Percentiles rank a stretch among this genome's conserved stretches.
These are phyloP conservation scores for Apeltes quadracus DNA, from an alignment of 2,113 vertebrate species.

Conservation along the genomic window DNA sequence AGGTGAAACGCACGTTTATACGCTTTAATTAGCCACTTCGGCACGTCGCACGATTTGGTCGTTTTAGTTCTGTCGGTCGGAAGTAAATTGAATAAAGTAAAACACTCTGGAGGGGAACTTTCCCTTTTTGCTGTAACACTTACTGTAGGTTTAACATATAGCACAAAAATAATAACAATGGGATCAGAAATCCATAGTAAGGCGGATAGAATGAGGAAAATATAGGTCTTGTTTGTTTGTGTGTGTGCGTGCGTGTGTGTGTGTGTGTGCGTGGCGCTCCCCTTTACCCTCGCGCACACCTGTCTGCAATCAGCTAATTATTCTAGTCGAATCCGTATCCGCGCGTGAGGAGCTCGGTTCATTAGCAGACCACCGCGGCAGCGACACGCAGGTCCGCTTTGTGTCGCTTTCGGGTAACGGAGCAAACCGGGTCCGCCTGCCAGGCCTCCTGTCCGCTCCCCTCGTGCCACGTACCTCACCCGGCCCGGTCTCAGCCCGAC, in stretches of 20 bases:
- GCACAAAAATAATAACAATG: no score
- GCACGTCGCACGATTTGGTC: background rate
- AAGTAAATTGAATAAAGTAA: no score
- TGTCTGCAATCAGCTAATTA: background rate
- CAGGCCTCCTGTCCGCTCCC: no score
- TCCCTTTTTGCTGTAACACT: no score
- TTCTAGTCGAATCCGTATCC: background rate
- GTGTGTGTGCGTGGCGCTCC: background rate
- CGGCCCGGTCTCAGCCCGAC: no score
- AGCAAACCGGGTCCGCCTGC: no score
- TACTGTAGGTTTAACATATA: no score
- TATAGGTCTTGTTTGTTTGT: background rate
- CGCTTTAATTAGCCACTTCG: background rate
- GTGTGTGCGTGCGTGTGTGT: background rate
- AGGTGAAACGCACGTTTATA: background rate
- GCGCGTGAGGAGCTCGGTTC: background rate
- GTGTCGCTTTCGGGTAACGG: no score
- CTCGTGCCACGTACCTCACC: no score
- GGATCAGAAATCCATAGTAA: background rate
- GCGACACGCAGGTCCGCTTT: background rate
- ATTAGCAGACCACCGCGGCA: background rate
- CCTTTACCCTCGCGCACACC: background rate
- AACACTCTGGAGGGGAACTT: no score
- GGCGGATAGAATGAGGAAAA: background rate
- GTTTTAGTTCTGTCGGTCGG: no score